phyloP scores from a whole-genome alignment of 2,797 vertebrate genomes.

The Telmatherina bonti region DNA sequence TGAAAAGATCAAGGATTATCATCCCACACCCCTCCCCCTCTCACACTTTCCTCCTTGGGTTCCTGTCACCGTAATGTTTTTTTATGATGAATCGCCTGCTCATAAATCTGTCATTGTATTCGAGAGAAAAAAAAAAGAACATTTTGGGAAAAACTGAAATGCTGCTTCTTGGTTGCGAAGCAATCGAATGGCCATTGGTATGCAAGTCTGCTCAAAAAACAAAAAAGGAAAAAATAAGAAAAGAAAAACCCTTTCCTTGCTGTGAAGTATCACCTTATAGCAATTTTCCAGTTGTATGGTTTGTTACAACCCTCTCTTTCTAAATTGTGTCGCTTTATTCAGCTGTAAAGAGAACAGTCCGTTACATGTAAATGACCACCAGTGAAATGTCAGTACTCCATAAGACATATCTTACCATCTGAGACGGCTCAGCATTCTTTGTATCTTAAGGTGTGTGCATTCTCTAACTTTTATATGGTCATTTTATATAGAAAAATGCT shows the following conservation, averaged over 20 bases:
- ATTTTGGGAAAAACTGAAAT: constrained; percentile 76
- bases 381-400: constrained; percentile 92
- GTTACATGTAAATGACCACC: constrained; percentile 91
- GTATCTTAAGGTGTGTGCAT: constrained; percentile 97
- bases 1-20: constrained; percentile 72
- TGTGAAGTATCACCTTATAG: constrained; percentile 96
- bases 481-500: constrained; percentile 97
- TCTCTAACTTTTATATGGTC: constrained; percentile 99
- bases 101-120: constrained; percentile 73
- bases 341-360: constrained; percentile 83
- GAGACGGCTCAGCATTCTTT: constrained; percentile 95
- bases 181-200: constrained; percentile 85
- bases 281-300: constrained; percentile 97
- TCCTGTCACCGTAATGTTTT: constrained; percentile 73
- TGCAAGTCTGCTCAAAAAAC: constrained; percentile 89
- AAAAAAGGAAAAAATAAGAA: constrained; percentile 60
- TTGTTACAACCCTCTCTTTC: constrained; percentile 95
- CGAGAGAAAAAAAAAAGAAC: constrained; percentile 61
- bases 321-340: constrained; percentile 85
- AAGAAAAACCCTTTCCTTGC: constrained; percentile 80
- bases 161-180: constrained; percentile 81
- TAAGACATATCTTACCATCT: constrained; percentile 91
- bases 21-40: constrained; percentile 15
- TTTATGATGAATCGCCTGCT: constrained; percentile 77
- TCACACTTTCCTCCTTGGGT: constrained; percentile 47